phyloP scores from a whole-genome alignment of 2,888 invertebrate genomes.

The Drosophila niveifrons region DNA sequence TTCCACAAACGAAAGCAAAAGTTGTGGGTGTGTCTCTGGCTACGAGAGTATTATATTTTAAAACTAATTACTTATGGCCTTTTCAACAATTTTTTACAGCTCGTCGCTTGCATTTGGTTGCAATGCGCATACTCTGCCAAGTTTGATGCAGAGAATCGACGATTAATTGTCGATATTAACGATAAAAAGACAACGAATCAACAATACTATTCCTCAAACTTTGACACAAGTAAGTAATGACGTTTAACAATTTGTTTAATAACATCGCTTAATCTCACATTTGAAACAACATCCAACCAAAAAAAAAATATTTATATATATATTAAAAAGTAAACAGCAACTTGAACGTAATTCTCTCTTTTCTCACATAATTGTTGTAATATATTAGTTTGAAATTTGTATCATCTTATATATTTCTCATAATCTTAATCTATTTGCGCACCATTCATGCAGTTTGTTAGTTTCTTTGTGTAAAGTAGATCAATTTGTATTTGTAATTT shows the following conservation, averaged over 20 bases:
- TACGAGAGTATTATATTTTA: not conserved
- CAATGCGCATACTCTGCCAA: conserved; percentile 84
- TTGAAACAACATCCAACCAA: conserved; percentile 15
- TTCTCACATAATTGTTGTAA: conserved; percentile 56
- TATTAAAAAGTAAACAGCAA: conserved; percentile 16
- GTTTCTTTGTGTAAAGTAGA: conserved; percentile 54
- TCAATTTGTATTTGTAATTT: conserved; percentile 60
- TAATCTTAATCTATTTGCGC: conserved; percentile 44
- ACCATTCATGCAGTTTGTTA: conserved; percentile 61
- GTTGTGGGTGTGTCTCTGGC: conserved; percentile 50
- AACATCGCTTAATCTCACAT: conserved; percentile 52
- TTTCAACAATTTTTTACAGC: conserved; percentile 74
- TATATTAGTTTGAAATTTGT: conserved; percentile 60
- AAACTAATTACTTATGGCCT: not conserved
- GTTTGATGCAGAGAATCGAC: conserved; percentile 86
- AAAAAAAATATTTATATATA: too few relatives aligned
- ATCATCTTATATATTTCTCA: conserved; percentile 45
- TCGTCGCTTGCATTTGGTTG: conserved; percentile 85
- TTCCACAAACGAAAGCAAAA: conserved; percentile 37
- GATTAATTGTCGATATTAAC: conserved; percentile 90
- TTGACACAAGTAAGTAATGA: conserved; percentile 89
- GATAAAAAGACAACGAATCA: conserved; percentile 90
- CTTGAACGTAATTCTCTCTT: conserved; percentile 27
- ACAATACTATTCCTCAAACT: conserved; percentile 91
- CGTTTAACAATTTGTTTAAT: conserved; percentile 55